Evolutionary conservation across 2,797 vertebrate genomes (phyloP), one percentile per base, ranked within the genome.

Genomic region (Trematomus bernacchii): DNA sequence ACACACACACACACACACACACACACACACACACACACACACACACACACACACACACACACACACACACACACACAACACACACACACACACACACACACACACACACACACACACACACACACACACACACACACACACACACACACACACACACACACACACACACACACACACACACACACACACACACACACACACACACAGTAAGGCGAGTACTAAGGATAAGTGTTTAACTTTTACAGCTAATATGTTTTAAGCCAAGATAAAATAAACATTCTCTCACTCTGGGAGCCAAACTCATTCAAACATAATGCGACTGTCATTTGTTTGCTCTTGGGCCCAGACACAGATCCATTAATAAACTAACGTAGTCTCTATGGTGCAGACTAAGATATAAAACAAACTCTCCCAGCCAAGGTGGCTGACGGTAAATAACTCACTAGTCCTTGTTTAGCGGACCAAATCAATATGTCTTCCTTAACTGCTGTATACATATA

Each of bases 31-130:
- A 47, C 30, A 79, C 53, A 40, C 19, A 68, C 60, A 68, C 30
- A 66, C 64, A 62, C 37, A 47, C 30, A 79, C 53, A 40, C 19
- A 68, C 60, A 66, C 64, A 62, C 37, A 47, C 30, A 79, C 53
- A 40, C 19, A 68, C 60, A 69, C 60, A 23, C n/a, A n/a, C n/a
- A n/a, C n/a, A n/a, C n/a, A n/a, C n/a, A n/a, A 69, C 30, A 59
- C 64, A 58, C 37, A 47, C 30, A 79, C 53, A 40, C 19, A 66
- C 60, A 66, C 30, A 66, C 64, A 62, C 37, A 47, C 30, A 79
- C 53, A 40, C 19, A 68, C 60, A 69, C 30, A 66, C 64, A 62
- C 37, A 47, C 30, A 79, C 53, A 40, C 19, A 68, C 60, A 69
- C 30, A 66, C 64, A 62, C 37, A 47, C 30, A 79, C 53, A 40